Percentiles rank a stretch among this genome's conserved stretches.
Conservation (phyloP, 2,113 vertebrate species). For the Paramormyrops kingsleyae region DNA sequence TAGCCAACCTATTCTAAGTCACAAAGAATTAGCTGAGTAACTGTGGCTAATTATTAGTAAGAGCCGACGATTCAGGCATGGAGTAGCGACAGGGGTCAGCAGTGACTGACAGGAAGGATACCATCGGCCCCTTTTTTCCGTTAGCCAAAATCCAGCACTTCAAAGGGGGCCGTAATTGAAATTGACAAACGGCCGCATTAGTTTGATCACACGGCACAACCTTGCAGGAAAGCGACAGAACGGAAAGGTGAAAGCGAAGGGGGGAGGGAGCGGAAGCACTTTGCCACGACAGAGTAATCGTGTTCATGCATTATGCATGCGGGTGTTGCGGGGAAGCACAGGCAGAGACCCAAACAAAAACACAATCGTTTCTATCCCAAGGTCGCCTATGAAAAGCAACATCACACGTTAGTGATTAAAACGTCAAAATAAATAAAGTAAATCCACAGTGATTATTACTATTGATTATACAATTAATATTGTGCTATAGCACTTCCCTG, state of each 20-base stretch:
- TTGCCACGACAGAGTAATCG: slow-evolving; percentile 38
- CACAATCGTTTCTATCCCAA: not conserved
- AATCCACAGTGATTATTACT: not conserved
- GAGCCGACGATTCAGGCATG: slow-evolving; percentile 15
- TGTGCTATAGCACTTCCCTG: not conserved
- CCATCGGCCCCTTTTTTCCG: slow-evolving; percentile 34
- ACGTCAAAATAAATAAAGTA: not conserved
- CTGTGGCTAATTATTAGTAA: not conserved
- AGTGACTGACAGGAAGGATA: slow-evolving; percentile 44
- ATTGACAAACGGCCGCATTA: slow-evolving; percentile 46
- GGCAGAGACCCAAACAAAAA: not conserved
- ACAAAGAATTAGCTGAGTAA: not conserved
- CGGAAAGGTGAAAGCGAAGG: slow-evolving; percentile 20
- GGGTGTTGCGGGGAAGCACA: not conserved
- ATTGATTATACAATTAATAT: not conserved
- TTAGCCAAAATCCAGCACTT: slow-evolving; percentile 35
- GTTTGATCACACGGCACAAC: slow-evolving; percentile 35
- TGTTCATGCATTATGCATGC: slow-evolving; percentile 20
- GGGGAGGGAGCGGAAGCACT: slow-evolving; percentile 19
- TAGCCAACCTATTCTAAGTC: not conserved
- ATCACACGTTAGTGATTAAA: not conserved
- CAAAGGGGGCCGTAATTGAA: slow-evolving; percentile 47
- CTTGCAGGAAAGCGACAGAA: slow-evolving; percentile 27
- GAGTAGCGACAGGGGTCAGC: not conserved
- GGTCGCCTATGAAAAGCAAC: not conserved